Evolutionary conservation across 2,888 invertebrate species (phyloP), one percentile per base, ranked within the genome.

Genomic region (Parapristionchus giblindavisi): DNA sequence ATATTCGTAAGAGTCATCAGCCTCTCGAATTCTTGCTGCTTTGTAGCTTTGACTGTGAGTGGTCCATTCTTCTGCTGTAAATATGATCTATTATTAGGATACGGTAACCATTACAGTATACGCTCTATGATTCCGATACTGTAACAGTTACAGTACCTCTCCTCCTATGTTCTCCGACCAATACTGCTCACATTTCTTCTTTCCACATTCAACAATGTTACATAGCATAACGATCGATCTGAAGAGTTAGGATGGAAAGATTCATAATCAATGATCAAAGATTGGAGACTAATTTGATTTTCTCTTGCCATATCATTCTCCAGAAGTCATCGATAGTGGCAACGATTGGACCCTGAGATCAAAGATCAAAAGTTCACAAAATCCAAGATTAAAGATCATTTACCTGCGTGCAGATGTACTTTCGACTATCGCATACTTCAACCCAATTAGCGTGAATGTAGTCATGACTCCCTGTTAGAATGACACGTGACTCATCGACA

Each of bases 401-500:
- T 48, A 76, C 76, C 74, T 83, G 83, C 1, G 83, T 83, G 60
- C 83, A 82, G 74, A 82, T 81, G 73, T 78, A 83, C 58, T 78
- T 78, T 65, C 77, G 78, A 58, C 71, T 66, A 3, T 77, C 77
- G 14, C 21, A 29, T 24, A 75, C 72, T 32, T 77, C 78, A n/a
- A 84, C 84, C 80, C 80, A 84, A 65, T 85, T 85, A 24, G 84
- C 85, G 76, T 85, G 85, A 5, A 85, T 77, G 73, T 85, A 85
- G 72, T 85, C 85, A 38, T 77, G 4, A 2, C 27, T 29, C 17
- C 34, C 60, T 21, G 66, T 78, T 38, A 85, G 77, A 0, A 76
- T 43, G 6, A 84, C 82, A 5, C 85, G 83, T n/a, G 79, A 81
- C 17, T 78, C 80, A 48, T 85, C 85, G 52, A 84, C 79, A 65